These are phyloP conservation scores for Araneus ventricosus DNA, from an alignment of 1,140 invertebrate genomes.

Conservation along the genomic window DNA sequence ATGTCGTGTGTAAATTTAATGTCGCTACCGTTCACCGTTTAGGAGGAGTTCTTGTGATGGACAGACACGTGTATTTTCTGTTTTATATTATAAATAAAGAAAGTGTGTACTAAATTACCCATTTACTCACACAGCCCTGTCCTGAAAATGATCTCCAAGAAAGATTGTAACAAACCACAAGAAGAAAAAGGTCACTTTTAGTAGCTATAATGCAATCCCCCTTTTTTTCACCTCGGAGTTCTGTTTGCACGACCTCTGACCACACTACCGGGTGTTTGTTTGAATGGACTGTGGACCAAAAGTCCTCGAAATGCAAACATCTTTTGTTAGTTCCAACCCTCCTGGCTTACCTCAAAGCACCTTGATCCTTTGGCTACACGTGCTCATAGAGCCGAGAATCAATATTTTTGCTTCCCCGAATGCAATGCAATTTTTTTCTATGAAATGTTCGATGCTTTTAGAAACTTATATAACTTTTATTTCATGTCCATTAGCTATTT, in stretches of 20 bases:
- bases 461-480: not conserved
- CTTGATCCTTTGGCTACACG: not conserved
- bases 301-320: slow-evolving; percentile 55
- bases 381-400: not conserved
- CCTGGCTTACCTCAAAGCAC: not conserved
- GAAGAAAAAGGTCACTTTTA: not conserved
- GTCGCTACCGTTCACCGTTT: no score
- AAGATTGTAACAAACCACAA: not conserved
- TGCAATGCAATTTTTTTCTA: not conserved
- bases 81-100: no score
- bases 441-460: not conserved
- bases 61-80: no score
- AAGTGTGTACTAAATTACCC: no score
- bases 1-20: no score
- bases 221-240: not conserved
- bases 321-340: slow-evolving; percentile 22
- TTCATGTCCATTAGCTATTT: no score
- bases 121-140: not conserved
- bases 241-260: slow-evolving; percentile 33
- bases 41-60: no score
- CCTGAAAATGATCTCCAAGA: not conserved
- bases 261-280: slow-evolving; percentile 12
- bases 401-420: not conserved
- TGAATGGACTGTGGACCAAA: slow-evolving; percentile 31
- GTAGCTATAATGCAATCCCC: not conserved